Base-by-base conservation (phyloP, 2,113 vertebrate species). In the Sciurus niger region DNA sequence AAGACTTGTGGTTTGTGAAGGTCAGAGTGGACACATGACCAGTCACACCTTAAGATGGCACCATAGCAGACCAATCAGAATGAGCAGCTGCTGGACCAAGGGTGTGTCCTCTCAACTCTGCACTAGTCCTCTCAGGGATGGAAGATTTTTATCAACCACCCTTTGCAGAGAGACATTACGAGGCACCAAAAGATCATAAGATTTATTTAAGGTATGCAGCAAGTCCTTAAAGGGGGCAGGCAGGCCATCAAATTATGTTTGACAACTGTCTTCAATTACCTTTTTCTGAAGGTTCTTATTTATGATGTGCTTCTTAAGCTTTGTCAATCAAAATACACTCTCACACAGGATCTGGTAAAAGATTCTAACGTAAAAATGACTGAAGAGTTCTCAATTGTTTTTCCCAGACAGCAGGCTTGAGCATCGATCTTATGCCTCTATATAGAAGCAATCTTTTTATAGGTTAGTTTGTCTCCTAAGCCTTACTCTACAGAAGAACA, bases 51-150 rank as follows among this genome's bases (percentile, higher is more conserved):
- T 48, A 32, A 9, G 32, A 40, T 0, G 6, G 68, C 8, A 1
- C 34, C 0, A 0, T 0, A 6, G 22, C 2, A 43, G 4, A 28
- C 10, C 51, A 25, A 6, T 80, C 20, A 46, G 24, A 28, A 65
- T 3, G 12, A 30, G 51, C 32, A 30, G 51, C 32, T 46, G 58
- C 9, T 40, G 58, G 25, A 82, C 32, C 17, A 2, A n/a, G 22
- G 37, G 20, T 14, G 85, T 37, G 5, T n/a, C 83, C 24, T 18
- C 16, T 40, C 77, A 9, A 28, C 6, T 25, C 13, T 16, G 4
- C 24, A 28, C 55, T 18, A 6, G n/a, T 93, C 74, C 37, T 70
- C 30, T 84, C 46, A 18, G 16, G 63, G 11, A 34, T 84, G 28
- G 18, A 86, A 78, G 53, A n/a, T 58, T 10, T 20, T 70, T 37